Percentiles rank a stretch among this genome's conserved stretches.
Evolutionary conservation across 2,797 vertebrate genomes (phyloP).

Genomic region (Anguilla marmorata): DNA sequence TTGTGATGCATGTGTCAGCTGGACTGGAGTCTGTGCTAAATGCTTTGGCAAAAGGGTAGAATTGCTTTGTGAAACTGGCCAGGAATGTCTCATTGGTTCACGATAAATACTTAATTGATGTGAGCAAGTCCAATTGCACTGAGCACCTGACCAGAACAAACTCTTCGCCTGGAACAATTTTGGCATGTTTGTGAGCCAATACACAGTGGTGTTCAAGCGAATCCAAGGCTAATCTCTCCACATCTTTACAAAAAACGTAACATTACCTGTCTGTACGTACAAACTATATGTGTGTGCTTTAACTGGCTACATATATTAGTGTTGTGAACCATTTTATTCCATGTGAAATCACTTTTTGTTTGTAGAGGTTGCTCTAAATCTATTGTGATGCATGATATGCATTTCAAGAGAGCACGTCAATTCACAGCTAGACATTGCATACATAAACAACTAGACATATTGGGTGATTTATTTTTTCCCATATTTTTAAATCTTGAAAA

Average conservation of each 20-base stretch:
- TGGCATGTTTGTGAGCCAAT: background rate
- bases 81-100: conserved; percentile 20
- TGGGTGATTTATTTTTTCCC: background rate
- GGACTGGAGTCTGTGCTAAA: conserved; percentile 26
- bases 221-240: background rate
- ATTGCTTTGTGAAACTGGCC: conserved; percentile 25
- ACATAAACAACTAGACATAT: background rate
- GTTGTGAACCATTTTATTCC: background rate
- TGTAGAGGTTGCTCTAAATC: background rate
- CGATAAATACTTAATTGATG: conserved; percentile 10
- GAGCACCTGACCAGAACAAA: conserved; percentile 3
- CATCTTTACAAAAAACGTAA: background rate
- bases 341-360: background rate
- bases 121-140: conserved; percentile 12
- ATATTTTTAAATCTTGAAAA: background rate
- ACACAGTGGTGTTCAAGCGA: background rate
- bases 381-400: background rate
- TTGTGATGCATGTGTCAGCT: conserved; percentile 9
- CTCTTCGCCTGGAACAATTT: background rate
- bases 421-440: background rate
- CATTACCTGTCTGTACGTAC: background rate
- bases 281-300: background rate
- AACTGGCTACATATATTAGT: background rate
- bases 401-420: background rate
- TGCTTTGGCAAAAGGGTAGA: background rate